phyloP scores from a whole-genome alignment of 1,140 invertebrate species.

The Calosoma granatense region DNA sequence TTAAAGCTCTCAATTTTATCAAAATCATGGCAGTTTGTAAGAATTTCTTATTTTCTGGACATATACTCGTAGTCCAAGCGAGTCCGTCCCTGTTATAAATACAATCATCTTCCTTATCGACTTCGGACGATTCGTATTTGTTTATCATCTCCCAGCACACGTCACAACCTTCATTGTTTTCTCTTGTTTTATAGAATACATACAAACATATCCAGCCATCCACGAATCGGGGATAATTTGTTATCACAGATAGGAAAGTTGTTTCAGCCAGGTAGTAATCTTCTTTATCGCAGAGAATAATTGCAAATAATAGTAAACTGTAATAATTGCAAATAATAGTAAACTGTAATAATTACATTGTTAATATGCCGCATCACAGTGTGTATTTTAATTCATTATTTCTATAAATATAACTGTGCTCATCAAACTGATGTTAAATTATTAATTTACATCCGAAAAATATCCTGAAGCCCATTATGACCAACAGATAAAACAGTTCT shows the following conservation, averaged over 20 bases:
- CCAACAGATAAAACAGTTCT: too few relatives aligned
- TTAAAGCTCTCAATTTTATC: conserved; percentile 24
- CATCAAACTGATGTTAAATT: too few relatives aligned
- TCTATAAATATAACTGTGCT: too few relatives aligned
- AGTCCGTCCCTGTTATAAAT: conserved; percentile 20
- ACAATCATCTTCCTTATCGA: conserved; percentile 17
- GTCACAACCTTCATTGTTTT: conserved; percentile 22
- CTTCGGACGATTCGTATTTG: conserved; percentile 17
- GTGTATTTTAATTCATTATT: too few relatives aligned
- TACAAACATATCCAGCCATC: conserved; percentile 17
- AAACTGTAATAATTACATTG: neutral
- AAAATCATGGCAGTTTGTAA: conserved; percentile 22
- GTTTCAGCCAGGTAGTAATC: conserved; percentile 24
- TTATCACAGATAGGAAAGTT: conserved; percentile 23
- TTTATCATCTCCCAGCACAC: conserved; percentile 24
- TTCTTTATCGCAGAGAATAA: conserved; percentile 20
- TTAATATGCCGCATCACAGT: too few relatives aligned
- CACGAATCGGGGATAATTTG: conserved; percentile 20
- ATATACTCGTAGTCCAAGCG: conserved; percentile 22
- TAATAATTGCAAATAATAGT: conserved; percentile 13
- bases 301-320: conserved; percentile 17
- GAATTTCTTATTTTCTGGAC: conserved; percentile 20
- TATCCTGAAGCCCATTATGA: too few relatives aligned
- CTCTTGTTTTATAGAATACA: neutral
- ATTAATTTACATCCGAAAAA: too few relatives aligned